Conservation (phyloP, 1,140 invertebrate genomes). For the Sarcophaga bullata region DNA sequence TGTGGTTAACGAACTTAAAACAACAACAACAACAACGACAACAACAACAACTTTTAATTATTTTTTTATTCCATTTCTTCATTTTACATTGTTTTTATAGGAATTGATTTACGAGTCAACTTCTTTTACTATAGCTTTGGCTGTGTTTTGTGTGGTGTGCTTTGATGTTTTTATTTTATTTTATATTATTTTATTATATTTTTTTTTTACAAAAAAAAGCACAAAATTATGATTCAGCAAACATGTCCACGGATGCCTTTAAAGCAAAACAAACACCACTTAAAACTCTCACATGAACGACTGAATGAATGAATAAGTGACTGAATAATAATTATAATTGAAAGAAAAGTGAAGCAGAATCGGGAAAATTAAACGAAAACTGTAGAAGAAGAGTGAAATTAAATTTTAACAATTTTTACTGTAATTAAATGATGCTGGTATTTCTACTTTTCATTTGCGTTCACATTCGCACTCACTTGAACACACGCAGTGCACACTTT, state of each 20-base stretch:
- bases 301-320: too few relatives aligned
- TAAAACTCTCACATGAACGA: neutral
- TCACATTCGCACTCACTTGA: neutral
- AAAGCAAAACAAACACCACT: neutral
- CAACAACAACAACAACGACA: too few relatives aligned
- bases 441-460: neutral
- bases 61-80: neutral
- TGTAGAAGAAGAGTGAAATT: neutral
- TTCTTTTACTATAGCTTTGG: neutral
- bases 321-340: too few relatives aligned
- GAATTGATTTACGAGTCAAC: neutral
- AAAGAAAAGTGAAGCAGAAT: too few relatives aligned
- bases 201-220: too few relatives aligned
- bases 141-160: neutral
- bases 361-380: too few relatives aligned
- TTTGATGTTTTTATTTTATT: neutral
- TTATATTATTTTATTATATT: too few relatives aligned
- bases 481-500: neutral
- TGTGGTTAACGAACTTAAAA: too few relatives aligned
- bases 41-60: too few relatives aligned
- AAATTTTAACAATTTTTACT: conserved; percentile 1
- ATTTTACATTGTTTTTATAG: neutral
- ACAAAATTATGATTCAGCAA: neutral
- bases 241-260: neutral
- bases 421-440: conserved; percentile 8